Evolutionary conservation across 2,888 invertebrate species (phyloP), one percentile per base, ranked within the genome.

Genomic region (Tachystola acroxantha): DNA sequence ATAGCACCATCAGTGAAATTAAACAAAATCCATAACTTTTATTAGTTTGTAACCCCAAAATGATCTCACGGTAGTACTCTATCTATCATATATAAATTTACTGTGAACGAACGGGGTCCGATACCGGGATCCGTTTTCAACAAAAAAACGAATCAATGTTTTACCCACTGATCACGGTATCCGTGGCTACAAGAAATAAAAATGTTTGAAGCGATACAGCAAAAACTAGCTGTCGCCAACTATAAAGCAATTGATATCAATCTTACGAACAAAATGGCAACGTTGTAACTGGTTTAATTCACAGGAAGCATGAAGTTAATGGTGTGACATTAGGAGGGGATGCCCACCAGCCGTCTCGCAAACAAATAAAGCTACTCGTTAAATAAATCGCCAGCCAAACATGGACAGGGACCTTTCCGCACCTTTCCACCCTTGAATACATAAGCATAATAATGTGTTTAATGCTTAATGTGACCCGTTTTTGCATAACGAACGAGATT

Each of bases 331-430:
- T 74, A 77, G 72, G 49, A 52, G 57, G 62, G 65, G 67, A 58
- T 60, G 58, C 58, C 59, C 57, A 51, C 58, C 60, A 54, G 49
- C 57, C 53, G 60, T 57, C 64, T 62, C 59, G 54, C 67, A 73
- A 73, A 74, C 77, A 76, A 76, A 76, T 75, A 75, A 75, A 73
- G 70, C 67, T 64, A 67, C 70, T 77, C 74, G 69, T 75, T 77
- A 73, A 73, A 76, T 74, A 77, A 76, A 78, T 77, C 72, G 70
- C 66, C 64, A 71, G 66, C 70, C 73, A 73, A 76, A 76, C 76
- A 74, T 69, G n/a, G n/a, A n/a, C n/a, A 60, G 57, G 56, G 67
- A 67, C 68, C 73, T 72, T 69, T 71, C 72, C 66, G 66, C 77
- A 69, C 74, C 69, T 74, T 56, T 61, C 51, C 57, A 55, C 60